Evolutionary conservation across 2,113 vertebrate genomes (phyloP).

Genomic region (Micronycteris hirsuta): DNA sequence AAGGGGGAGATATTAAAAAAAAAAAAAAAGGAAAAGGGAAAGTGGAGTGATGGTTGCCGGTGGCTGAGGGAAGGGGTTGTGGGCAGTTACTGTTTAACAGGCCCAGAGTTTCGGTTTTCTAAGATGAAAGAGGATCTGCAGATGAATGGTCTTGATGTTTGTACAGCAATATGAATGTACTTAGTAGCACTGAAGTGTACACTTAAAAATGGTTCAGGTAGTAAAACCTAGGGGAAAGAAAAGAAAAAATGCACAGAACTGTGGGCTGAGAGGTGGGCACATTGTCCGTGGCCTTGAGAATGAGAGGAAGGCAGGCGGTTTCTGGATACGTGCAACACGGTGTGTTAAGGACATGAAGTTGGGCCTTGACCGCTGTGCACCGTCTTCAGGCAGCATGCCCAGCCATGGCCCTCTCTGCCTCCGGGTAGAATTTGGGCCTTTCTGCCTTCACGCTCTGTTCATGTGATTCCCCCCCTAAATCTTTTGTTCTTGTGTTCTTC

Average conservation of each 20-base stretch:
- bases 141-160: background rate
- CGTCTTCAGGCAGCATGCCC: background rate
- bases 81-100: background rate
- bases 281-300: background rate
- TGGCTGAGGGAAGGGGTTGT: background rate
- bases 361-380: no score
- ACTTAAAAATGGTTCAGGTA: background rate
- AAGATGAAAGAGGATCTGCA: background rate
- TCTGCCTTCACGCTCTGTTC: background rate
- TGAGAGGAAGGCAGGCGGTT: background rate
- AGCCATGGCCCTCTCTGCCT: background rate
- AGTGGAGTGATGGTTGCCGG: background rate
- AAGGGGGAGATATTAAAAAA: no score
- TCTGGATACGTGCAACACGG: background rate
- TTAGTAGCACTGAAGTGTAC: background rate
- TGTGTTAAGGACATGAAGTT: background rate
- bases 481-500: background rate
- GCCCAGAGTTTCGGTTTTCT: background rate
- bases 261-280: background rate
- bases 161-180: background rate
- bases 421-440: background rate
- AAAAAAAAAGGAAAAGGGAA: background rate
- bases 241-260: background rate
- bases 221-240: background rate
- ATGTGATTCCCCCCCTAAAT: background rate